Base-by-base conservation (phyloP, 2,888 invertebrate genomes). In the Polia nebulosa region DNA sequence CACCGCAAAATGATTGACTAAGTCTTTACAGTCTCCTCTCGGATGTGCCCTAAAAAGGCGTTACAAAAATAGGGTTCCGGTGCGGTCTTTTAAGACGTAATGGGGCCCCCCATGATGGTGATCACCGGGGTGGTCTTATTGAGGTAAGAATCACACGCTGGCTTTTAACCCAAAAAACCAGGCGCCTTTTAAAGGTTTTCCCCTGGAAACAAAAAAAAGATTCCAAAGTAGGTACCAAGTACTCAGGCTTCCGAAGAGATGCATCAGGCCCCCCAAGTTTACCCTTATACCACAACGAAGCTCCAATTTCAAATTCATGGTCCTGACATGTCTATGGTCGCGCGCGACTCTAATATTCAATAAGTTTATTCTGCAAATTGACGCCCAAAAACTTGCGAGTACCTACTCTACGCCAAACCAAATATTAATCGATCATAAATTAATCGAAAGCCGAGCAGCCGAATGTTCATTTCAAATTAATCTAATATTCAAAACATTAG, bases 401-500 rank as follows among this genome's bases (percentile, higher is more conserved):
- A 34, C 58, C 17, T 13, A 6, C 17, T 20, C 61, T 55, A 63
- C 15, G 27, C 17, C 3, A 70, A 61, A 34, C 55, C 49, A 63
- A 70, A 70, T 55, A 51, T 49, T 41, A 22, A 41, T 61, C 59
- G 51, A 67, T 67, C 41, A 44, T 69, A 44, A 59, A 59, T 59
- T 52, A 60, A 44, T 53, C 32, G 20, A 32, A 45, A 45, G 11
- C 69, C 44, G 52, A 52, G 11, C 69, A 61, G 11, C 7, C 25
- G 45, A 61, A 70, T 69, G 69, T 69, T 69, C 69, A 70, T 53
- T 69, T 69, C 32, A 61, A 58, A 69, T 52, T 59, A 52, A 70
- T 61, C 20, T 25, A 36, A 69, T 53, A 53, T 70, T 70, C 70
- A 69, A 62, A 70, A 62, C 29, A 70, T 69, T 69, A 53, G 69